A percentile compares a stretch with the other conserved stretches of the same genome.
phyloP scores from a whole-genome alignment of 2,113 vertebrate species.

The Epinephelus moara region DNA sequence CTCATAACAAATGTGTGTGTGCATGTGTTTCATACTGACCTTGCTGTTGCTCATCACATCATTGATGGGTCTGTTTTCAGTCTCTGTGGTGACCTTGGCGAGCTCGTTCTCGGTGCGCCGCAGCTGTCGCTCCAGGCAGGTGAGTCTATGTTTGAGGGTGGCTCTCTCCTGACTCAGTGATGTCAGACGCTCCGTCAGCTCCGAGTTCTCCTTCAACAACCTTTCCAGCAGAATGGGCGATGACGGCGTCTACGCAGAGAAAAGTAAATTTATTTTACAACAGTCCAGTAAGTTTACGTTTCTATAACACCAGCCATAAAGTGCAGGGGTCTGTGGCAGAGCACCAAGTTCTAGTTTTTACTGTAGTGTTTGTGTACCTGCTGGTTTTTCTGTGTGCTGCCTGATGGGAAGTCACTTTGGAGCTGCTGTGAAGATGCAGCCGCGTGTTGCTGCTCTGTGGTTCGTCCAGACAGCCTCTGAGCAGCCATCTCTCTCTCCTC shows the following conservation, averaged over 20 bases:
- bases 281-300: neutral
- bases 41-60: conserved; percentile 78
- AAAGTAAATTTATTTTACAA: neutral
- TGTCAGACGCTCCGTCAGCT: conserved; percentile 78
- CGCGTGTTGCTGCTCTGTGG: conserved; percentile 27
- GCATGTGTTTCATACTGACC: conserved; percentile 72
- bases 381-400: conserved; percentile 45
- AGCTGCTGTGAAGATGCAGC: conserved; percentile 18
- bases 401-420: conserved; percentile 7
- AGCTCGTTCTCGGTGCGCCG: conserved; percentile 78
- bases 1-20: neutral
- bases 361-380: conserved; percentile 54
- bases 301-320: neutral
- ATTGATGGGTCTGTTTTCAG: conserved; percentile 81
- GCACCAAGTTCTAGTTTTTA: neutral
- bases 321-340: neutral
- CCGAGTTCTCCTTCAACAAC: conserved; percentile 85
- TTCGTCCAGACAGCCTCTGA: conserved; percentile 61
- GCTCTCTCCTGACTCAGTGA: conserved; percentile 81
- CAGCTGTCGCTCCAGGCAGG: conserved; percentile 80
- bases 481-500: conserved; percentile 74
- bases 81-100: conserved; percentile 67
- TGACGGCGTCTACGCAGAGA: neutral
- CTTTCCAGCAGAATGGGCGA: conserved; percentile 76
- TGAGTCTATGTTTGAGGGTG: conserved; percentile 77